Percentiles rank a stretch among this genome's conserved stretches.
Evolutionary conservation across 2,888 invertebrate genomes (phyloP).

Genomic region (Tetramorium bicarinatum): DNA sequence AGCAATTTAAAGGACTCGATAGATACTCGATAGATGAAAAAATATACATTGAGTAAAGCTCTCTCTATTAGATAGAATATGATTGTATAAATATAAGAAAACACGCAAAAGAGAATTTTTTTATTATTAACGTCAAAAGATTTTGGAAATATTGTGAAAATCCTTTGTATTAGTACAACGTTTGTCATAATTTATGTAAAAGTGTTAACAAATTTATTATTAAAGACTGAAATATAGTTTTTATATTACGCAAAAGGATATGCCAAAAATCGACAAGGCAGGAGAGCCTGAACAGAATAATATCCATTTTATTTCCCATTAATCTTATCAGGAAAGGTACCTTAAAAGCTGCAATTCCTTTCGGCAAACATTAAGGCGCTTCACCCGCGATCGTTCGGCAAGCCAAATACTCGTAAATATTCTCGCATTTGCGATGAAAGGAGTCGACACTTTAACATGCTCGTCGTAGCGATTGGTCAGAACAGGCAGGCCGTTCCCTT

Average conservation of each 20-base stretch:
- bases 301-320: constrained; percentile 1
- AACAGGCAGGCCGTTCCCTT: constrained; percentile 48
- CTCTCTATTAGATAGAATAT: neutral
- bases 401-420: constrained; percentile 48
- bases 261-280: neutral
- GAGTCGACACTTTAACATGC: constrained; percentile 41
- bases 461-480: constrained; percentile 56
- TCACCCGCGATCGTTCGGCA: constrained; percentile 25
- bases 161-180: neutral
- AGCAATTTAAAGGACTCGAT: neutral
- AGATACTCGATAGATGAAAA: neutral
- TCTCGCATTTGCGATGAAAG: constrained; percentile 51
- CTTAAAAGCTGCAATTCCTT: constrained; percentile 9
- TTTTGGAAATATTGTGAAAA: neutral
- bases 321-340: neutral
- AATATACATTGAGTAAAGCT: neutral
- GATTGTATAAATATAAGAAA: neutral
- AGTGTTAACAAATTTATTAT: neutral
- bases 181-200: neutral
- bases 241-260: neutral
- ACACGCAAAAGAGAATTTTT: neutral
- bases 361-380: constrained; percentile 5
- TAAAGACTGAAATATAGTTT: neutral
- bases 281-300: neutral
- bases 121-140: neutral